Base-by-base conservation (phyloP, 2,113 vertebrate genomes). In the Chionis minor region DNA sequence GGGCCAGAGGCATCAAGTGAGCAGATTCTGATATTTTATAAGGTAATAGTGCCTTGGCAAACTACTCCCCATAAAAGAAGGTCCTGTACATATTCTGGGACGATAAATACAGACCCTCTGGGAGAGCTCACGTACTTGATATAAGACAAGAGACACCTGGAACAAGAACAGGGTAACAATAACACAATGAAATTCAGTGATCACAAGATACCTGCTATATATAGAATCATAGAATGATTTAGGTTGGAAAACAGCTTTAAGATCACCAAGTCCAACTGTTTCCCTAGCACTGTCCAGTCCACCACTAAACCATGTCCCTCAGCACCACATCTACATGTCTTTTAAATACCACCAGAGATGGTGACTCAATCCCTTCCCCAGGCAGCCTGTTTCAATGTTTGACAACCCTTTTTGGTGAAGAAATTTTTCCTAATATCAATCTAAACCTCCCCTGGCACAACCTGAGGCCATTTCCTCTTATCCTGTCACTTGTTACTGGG, bases 201-300 rank as follows among this genome's bases (percentile, higher is more conserved):
- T 26, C 28, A 52, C 15, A 72, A 67, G 16, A 66, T 3, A 52
- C 2, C 1, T 7, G 10, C 44, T 51, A 24, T 3, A 24, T 3
- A 9, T 1, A 65, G 28, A 49, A 18, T 24, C 81, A 49, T 8
- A 18, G 26, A 54, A 47, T 17, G 5, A 42, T 63, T 42, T 63
- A 40, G 26, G 17, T 28, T 63, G 26, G 32, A 73, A 63, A 73
- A 63, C 8, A 28, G 8, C 24, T 24, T n/a, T 58, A 51, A 58
- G 24, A 14, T 49, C 21, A 45, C 10, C 0, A 1, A 33, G n/a
- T 47, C 28, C 19, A 24, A 38, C 22, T 2, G 2, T 30, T 12
- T 58, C 22, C 18, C n/a, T 12, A 86, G 1, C 8, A 28, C 28
- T 19, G 6, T 23, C 42, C n/a, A 27, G 22, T 33, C 52, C n/a